Evolutionary conservation across 2,797 vertebrate genomes (phyloP).

Genomic region (Myripristis murdjan): DNA sequence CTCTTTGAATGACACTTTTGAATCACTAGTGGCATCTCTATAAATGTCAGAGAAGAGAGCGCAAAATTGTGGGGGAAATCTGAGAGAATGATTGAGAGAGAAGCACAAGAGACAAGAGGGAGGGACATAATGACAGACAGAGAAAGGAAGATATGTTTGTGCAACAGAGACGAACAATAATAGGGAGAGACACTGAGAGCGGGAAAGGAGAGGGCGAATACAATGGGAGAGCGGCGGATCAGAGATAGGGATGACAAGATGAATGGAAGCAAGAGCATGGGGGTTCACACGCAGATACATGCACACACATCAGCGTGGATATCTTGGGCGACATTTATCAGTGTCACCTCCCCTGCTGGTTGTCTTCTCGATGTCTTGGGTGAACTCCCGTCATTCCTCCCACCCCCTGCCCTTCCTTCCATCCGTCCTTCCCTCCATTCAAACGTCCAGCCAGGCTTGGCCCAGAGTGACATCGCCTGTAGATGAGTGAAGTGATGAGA

Average conservation of each 20-base stretch:
- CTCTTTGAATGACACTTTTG: background rate
- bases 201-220: background rate
- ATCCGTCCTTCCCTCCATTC: slow-evolving; percentile 34
- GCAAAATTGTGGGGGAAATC: slow-evolving; percentile 1
- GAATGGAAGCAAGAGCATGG: slow-evolving; percentile 37
- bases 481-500: slow-evolving; percentile 52
- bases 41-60: slow-evolving; percentile 29
- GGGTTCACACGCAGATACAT: slow-evolving; percentile 38
- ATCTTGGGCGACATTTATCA: slow-evolving; percentile 70
- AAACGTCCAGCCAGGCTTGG: slow-evolving; percentile 38
- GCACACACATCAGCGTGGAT: slow-evolving; percentile 40
- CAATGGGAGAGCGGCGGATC: background rate
- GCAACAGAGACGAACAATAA: slow-evolving; percentile 9
- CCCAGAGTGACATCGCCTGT: slow-evolving; percentile 32
- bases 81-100: too few species aligned
- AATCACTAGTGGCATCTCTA: slow-evolving; percentile 1
- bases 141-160: slow-evolving; percentile 37
- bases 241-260: slow-evolving; percentile 22
- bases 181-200: background rate
- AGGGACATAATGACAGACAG: slow-evolving; percentile 2
- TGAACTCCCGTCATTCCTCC: slow-evolving; percentile 46
- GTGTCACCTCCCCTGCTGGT: slow-evolving; percentile 50
- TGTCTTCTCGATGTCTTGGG: slow-evolving; percentile 44
- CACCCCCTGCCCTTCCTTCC: slow-evolving; percentile 22
- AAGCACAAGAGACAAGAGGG: background rate